Conservation (phyloP, 2,113 vertebrate genomes). For the Rhodinocichla rosea region DNA sequence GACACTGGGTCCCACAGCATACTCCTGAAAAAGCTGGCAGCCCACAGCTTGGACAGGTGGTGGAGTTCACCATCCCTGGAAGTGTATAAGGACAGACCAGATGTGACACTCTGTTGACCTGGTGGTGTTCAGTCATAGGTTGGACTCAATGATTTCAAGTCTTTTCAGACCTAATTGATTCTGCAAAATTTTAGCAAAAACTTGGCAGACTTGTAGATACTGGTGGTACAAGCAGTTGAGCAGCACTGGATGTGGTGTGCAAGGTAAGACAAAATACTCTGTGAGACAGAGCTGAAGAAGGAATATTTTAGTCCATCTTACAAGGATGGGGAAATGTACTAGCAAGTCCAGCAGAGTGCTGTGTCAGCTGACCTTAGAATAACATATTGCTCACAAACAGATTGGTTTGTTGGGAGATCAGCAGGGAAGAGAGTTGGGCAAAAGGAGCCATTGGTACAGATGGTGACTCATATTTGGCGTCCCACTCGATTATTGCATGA, state of each 20-base stretch:
- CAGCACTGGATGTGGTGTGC: neutral
- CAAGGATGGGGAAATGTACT: neutral
- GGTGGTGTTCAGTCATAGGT: rapidly evolving
- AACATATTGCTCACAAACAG: neutral
- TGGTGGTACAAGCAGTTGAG: neutral
- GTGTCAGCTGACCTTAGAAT: neutral
- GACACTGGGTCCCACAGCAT: neutral
- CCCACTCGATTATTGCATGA: neutral
- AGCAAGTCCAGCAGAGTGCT: neutral
- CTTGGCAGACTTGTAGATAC: neutral
- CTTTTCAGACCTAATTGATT: neutral
- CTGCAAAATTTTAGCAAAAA: neutral
- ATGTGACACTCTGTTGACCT: neutral
- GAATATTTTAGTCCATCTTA: neutral
- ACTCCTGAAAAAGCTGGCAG: neutral
- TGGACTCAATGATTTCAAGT: neutral
- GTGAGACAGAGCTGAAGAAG: neutral
- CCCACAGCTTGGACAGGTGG: too few relatives aligned
- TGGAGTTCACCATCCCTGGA: neutral
- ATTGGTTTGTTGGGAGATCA: neutral
- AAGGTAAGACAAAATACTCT: neutral
- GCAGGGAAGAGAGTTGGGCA: neutral
- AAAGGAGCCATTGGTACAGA: neutral
- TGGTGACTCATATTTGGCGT: neutral
- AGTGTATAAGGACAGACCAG: neutral